A percentile compares a stretch with the other conserved stretches of the same genome.
phyloP scores from a whole-genome alignment of 2,888 invertebrate species.

The Malthinus flaveolus region DNA sequence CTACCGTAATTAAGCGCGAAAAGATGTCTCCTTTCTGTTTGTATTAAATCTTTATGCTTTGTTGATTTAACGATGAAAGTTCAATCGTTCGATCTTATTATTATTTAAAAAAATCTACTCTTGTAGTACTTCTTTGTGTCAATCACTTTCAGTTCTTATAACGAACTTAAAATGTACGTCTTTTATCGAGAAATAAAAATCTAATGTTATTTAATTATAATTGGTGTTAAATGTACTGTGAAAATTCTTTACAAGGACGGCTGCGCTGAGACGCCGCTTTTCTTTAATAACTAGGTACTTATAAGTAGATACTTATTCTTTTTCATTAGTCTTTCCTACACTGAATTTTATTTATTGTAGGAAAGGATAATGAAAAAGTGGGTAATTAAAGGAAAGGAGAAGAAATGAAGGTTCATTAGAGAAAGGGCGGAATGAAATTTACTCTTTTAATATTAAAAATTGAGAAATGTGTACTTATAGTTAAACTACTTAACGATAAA shows the following conservation, averaged over 20 bases:
- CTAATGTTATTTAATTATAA: background rate
- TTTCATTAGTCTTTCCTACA: no score
- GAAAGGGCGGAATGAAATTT: background rate
- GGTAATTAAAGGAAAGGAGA: background rate
- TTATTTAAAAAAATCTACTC: no score
- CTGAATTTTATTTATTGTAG: background rate
- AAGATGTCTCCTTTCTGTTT: conserved; percentile 4
- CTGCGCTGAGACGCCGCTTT: background rate
- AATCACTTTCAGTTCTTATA: no score
- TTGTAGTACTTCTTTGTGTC: no score
- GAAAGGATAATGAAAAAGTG: background rate
- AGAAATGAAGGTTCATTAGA: background rate
- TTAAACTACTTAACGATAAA: no score
- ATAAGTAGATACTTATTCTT: background rate
- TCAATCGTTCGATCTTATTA: no score
- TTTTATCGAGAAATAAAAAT: no score
- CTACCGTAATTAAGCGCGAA: conserved; percentile 6
- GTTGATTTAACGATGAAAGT: no score
- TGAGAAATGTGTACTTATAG: no score
- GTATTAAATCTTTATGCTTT: no score
- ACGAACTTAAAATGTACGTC: no score
- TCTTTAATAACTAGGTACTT: background rate
- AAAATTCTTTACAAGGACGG: conserved; percentile 16
- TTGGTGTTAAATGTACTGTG: conserved; percentile 13
- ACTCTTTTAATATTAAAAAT: no score